Percentiles rank a stretch among this genome's conserved stretches.
Evolutionary conservation across 2,113 vertebrate species (phyloP).

Genomic region (Plecotus auritus): DNA sequence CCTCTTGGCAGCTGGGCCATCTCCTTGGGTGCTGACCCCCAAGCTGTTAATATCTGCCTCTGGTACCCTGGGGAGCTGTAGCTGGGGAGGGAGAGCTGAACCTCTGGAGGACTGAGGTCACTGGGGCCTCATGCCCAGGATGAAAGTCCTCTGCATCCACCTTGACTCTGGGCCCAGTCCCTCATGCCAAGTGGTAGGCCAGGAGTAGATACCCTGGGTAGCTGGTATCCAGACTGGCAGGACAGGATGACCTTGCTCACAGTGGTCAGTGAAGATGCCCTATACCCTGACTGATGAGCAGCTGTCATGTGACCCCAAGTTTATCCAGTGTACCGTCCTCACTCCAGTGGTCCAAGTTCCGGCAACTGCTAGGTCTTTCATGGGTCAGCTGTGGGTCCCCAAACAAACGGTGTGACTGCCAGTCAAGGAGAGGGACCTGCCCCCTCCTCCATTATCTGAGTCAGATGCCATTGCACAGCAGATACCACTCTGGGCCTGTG

Average conservation of each 20-base stretch:
- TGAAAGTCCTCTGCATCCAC: neutral
- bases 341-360: neutral
- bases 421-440: neutral
- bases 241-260: slow-evolving; percentile 61
- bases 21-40: neutral
- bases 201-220: neutral
- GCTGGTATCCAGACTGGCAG: neutral
- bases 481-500: neutral
- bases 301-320: neutral
- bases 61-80: neutral
- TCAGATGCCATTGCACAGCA: neutral
- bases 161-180: neutral
- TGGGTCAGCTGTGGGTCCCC: neutral
- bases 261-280: slow-evolving; percentile 34
- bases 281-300: neutral
- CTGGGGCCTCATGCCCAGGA: neutral
- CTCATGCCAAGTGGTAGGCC: neutral
- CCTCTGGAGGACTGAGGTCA: neutral
- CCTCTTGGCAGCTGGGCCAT: neutral
- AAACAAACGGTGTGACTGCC: neutral
- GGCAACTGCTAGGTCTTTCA: neutral
- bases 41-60: neutral
- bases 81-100: neutral
- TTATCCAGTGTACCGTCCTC: neutral
- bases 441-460: neutral